Evolutionary conservation across 2,888 invertebrate genomes (phyloP).

Genomic region (Sinopyrophorus schimmeli): DNA sequence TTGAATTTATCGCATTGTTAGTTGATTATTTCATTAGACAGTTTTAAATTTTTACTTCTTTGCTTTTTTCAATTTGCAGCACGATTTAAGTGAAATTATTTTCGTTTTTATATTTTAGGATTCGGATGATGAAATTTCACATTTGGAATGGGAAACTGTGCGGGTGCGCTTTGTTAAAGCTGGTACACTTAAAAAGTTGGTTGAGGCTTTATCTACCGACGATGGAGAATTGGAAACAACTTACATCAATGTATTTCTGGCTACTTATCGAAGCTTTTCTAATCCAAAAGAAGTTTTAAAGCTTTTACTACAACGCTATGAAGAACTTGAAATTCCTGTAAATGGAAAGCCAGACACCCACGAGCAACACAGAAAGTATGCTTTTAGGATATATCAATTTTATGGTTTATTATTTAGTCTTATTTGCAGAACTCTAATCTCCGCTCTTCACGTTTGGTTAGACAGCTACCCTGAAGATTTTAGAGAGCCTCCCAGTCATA

Average conservation of each 20-base stretch:
- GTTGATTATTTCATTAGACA: too few species aligned
- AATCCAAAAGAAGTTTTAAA: conserved; percentile 83
- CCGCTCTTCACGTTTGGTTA: conserved; percentile 94
- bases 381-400: conserved; percentile 13
- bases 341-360: conserved; percentile 62
- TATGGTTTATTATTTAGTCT: conserved; percentile 5
- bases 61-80: neutral
- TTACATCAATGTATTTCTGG: conserved; percentile 96
- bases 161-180: conserved; percentile 94
- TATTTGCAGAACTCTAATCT: conserved; percentile 75
- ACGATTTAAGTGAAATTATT: neutral
- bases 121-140: conserved; percentile 90
- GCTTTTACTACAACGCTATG: conserved; percentile 77
- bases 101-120: conserved; percentile 60
- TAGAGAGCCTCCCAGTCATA: conserved; percentile 76
- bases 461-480: conserved; percentile 97
- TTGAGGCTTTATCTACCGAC: conserved; percentile 91
- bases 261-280: conserved; percentile 91
- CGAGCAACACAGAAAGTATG: conserved; percentile 73
- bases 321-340: conserved; percentile 64
- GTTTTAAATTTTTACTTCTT: neutral
- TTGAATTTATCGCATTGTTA: too few species aligned
- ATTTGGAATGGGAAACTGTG: conserved; percentile 98
- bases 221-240: conserved; percentile 96
- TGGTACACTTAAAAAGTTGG: conserved; percentile 89